Percentiles rank a stretch among this genome's conserved stretches.
These are phyloP conservation scores for Prinia subflava DNA, from an alignment of 2,113 vertebrate species.

Conservation along the genomic window DNA sequence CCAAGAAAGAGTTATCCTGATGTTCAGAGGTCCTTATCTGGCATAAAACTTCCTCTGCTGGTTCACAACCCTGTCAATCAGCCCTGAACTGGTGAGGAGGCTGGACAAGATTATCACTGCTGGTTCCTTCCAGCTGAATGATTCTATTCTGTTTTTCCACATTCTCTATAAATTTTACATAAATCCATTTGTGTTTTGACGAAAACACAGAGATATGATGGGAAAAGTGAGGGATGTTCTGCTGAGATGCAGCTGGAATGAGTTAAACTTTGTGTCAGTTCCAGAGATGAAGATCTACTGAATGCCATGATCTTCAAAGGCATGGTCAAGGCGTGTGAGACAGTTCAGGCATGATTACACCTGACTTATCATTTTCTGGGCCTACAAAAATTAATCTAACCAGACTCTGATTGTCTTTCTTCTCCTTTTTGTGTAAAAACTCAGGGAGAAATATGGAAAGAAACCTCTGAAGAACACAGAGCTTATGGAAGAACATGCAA, in stretches of 20 bases:
- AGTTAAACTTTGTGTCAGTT: background rate
- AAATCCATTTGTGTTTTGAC: background rate
- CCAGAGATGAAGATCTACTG: background rate
- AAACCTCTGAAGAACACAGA: background rate
- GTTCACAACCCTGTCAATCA: background rate
- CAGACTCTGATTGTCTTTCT: background rate
- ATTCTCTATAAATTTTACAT: background rate
- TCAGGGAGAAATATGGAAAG: background rate
- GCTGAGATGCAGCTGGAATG: background rate
- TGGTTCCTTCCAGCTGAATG: fast-evolving
- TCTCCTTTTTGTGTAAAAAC: background rate
- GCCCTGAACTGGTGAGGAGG: background rate
- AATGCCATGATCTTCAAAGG: background rate
- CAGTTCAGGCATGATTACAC: background rate
- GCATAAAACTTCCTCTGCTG: background rate
- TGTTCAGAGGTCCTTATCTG: background rate
- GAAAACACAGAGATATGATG: background rate
- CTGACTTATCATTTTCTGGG: background rate
- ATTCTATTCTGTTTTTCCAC: background rate
- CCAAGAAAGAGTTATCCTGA: background rate
- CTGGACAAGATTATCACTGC: background rate
- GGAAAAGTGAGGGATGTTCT: background rate
- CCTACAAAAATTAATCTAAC: background rate
- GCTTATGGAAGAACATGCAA: background rate
- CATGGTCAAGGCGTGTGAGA: background rate